Percentiles rank a stretch among this genome's conserved stretches.
Evolutionary conservation across 2,113 vertebrate genomes (phyloP).

Genomic region (Myrmecobius fasciatus): DNA sequence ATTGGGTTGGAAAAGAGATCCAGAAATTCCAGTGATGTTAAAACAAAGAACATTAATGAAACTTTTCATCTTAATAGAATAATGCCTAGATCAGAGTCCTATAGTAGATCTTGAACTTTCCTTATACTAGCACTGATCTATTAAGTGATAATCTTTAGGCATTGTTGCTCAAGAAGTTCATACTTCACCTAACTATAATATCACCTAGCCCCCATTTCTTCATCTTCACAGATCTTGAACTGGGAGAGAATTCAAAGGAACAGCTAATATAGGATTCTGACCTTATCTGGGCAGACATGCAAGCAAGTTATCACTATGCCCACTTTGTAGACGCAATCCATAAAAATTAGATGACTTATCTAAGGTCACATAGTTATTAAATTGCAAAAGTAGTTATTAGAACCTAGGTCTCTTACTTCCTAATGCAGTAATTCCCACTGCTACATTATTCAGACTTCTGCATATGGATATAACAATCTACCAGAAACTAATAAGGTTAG

Average conservation of each 20-base stretch:
- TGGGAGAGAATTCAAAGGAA: not conserved
- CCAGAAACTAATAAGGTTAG: not conserved
- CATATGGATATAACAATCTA: not conserved
- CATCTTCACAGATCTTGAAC: not conserved
- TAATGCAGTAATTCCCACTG: not conserved
- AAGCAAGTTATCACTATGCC: not conserved
- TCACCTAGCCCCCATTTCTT: not conserved
- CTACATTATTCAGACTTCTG: not conserved
- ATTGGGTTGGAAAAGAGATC: not conserved
- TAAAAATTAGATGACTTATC: not conserved
- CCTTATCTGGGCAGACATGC: not conserved
- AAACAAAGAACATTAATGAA: not conserved
- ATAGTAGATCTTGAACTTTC: not conserved
- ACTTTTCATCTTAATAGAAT: not conserved
- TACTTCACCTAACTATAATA: not conserved
- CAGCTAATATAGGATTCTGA: not conserved
- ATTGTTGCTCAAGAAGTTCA: not conserved
- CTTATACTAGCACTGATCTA: not conserved
- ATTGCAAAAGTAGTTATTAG: not conserved
- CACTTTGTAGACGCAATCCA: not conserved
- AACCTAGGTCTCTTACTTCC: not conserved
- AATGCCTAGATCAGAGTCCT: not conserved
- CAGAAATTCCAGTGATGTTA: not conserved
- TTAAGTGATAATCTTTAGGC: not conserved
- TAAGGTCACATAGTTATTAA: constrained; percentile 24